Conservation (phyloP, 2,888 invertebrate species). For the Loripinus fragilis region DNA sequence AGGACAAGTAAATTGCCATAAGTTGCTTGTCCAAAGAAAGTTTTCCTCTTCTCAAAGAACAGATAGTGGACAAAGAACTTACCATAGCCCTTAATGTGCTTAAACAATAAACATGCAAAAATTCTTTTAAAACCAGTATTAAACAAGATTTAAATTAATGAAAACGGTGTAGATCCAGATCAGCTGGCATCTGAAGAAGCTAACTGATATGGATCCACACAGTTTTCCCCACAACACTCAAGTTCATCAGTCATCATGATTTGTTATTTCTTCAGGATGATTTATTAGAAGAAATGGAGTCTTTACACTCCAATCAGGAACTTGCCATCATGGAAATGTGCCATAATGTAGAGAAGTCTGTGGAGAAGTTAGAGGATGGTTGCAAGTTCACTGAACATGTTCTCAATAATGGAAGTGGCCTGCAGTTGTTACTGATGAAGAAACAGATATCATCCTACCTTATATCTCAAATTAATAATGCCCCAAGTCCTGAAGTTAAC, state of each 20-base stretch:
- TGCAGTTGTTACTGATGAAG: conserved; percentile 88
- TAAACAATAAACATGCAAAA: no score
- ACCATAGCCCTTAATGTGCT: no score
- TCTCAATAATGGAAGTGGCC: conserved; percentile 91
- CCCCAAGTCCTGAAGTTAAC: conserved; percentile 91
- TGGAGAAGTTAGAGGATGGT: conserved; percentile 93
- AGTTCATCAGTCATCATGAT: background rate
- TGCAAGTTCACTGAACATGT: conserved; percentile 93
- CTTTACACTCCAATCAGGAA: conserved; percentile 91
- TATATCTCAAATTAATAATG: conserved; percentile 90
- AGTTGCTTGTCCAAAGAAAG: no score
- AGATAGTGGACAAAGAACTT: no score
- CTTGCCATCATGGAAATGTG: conserved; percentile 95
- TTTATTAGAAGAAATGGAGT: conserved; percentile 84
- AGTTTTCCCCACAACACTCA: no score
- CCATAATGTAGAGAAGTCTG: conserved; percentile 91
- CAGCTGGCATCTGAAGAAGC: no score
- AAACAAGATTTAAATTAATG: no score
- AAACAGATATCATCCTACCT: conserved; percentile 91
- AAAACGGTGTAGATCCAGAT: no score
- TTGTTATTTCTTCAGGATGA: conserved; percentile 86
- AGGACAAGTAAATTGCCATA: no score
- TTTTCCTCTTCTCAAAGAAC: no score
- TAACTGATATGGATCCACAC: no score
- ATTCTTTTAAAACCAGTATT: no score